Evolutionary conservation across 2,113 vertebrate genomes (phyloP).

Genomic region (Entelurus aequoreus): DNA sequence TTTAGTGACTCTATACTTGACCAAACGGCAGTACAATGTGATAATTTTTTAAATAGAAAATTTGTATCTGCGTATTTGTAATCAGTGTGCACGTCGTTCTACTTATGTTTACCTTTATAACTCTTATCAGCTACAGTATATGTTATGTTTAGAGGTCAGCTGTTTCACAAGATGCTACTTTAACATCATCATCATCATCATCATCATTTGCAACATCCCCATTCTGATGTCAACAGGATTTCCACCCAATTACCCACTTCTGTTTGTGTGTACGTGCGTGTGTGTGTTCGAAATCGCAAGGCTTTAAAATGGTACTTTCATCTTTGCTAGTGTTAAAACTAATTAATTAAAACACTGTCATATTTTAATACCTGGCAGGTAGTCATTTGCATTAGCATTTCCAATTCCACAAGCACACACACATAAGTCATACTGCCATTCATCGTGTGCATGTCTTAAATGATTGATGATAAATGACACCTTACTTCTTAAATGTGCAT

Average conservation of each 20-base stretch:
- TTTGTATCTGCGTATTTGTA: too few relatives aligned
- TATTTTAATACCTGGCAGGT: conserved; percentile 30
- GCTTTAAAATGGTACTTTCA: conserved; percentile 2
- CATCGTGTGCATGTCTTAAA: neutral
- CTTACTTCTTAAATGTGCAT: neutral
- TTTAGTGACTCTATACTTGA: too few relatives aligned
- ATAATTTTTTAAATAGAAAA: too few relatives aligned
- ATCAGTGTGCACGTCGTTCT: too few relatives aligned
- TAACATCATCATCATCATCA: conserved; percentile 21
- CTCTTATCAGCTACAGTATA: neutral
- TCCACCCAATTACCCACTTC: conserved; percentile 32
- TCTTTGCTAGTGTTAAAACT: conserved; percentile 17
- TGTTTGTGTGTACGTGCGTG: neutral
- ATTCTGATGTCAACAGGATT: conserved; percentile 43
- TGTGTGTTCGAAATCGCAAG: conserved; percentile 18
- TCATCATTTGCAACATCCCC: conserved; percentile 14
- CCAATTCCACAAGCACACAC: conserved; percentile 4
- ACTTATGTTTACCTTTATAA: too few relatives aligned
- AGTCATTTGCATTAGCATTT: conserved; percentile 19
- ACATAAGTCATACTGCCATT: neutral
- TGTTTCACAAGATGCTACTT: conserved; percentile 22
- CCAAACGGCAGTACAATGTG: too few relatives aligned
- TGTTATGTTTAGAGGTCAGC: neutral
- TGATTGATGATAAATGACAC: conserved; percentile 11
- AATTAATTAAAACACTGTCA: conserved; percentile 38